Base-by-base conservation (phyloP, 2,797 vertebrate genomes). In the Lerista edwardsae region DNA sequence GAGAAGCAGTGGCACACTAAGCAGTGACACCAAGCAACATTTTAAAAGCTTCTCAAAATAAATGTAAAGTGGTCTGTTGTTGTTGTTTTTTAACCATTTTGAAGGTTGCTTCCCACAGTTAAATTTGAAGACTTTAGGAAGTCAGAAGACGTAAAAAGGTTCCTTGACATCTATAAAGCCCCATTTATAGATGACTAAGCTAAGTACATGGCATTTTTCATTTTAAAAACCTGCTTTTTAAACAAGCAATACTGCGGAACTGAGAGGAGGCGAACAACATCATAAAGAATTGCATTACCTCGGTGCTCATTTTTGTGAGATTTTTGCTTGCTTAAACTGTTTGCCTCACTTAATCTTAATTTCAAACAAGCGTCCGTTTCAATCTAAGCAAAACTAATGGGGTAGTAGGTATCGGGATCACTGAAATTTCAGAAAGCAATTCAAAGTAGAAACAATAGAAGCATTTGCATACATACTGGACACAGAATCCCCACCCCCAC, bases 381-480 rank as follows among this genome's bases (percentile, higher is more conserved):
- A 79, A 44, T n/a, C 19, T 23, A n/a, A 55, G 55, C 4, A 80
- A 47, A 23, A 75, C 41, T 3, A 59, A 23, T 0, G 0, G 31
- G 11, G 71, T 39, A 76, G 41, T 3, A 3, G 0, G 2, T 2
- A 78, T 61, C 80, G 3, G 55, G 3, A 2, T 8, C 31, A 34
- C 44, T 0, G 27, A 61, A 9, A 39, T 0, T 1, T 17, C 27
- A 17, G 85, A 41, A 55, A 51, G 3, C n/a, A 7, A 1, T 7
- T 3, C n/a, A 1, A 57, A 73, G 4, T 84, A 79, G 90, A 84
- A 93, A 95, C 94, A 90, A 86, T 51, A 74, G 82, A 83, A 84
- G 76, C 3, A 15, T 76, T 34, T n/a, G 39, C 79, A 83, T 72
- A 83, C 79, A 75, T 9, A 2, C 3, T 17, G 74, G 75, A 44